Evolutionary conservation across 53 echinoderm and acorn worm genomes (phyloP).

Genomic region (Astropecten irregularis): DNA sequence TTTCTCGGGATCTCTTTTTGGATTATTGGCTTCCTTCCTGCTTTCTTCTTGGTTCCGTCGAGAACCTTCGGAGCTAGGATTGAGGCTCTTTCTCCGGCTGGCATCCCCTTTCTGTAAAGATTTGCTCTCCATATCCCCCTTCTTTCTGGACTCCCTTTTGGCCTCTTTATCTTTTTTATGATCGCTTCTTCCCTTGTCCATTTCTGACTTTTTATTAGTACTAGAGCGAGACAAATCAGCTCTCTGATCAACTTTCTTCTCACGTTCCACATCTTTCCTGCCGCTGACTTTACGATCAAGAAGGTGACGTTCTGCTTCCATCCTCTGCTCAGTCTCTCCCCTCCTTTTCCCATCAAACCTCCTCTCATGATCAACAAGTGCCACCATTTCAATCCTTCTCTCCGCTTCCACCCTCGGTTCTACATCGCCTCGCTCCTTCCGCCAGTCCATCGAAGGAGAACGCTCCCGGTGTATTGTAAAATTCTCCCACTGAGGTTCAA

Average conservation of each 20-base stretch:
- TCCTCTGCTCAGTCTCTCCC: neutral
- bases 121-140: conserved; percentile 7
- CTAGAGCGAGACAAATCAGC: neutral
- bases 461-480: conserved; percentile 77
- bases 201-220: neutral
- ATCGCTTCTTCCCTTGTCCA: conserved; percentile 8
- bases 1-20: conserved; percentile 8
- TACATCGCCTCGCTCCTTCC: conserved; percentile 30
- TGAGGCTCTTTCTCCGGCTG: neutral
- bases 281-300: conserved; percentile 13
- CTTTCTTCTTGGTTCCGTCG: conserved; percentile 4
- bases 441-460: conserved; percentile 66
- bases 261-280: conserved; percentile 11
- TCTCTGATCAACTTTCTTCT: conserved; percentile 8
- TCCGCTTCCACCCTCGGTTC: conserved; percentile 23
- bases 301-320: neutral
- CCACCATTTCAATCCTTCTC: conserved; percentile 15
- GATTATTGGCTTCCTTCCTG: neutral
- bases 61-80: neutral
- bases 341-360: conserved; percentile 30
- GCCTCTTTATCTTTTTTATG: conserved; percentile 1
- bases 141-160: neutral
- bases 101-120: neutral
- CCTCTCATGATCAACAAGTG: conserved; percentile 27
- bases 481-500: conserved; percentile 70